Conservation (phyloP, 2,797 vertebrate species). For the Ctenopoma kingsleyae region DNA sequence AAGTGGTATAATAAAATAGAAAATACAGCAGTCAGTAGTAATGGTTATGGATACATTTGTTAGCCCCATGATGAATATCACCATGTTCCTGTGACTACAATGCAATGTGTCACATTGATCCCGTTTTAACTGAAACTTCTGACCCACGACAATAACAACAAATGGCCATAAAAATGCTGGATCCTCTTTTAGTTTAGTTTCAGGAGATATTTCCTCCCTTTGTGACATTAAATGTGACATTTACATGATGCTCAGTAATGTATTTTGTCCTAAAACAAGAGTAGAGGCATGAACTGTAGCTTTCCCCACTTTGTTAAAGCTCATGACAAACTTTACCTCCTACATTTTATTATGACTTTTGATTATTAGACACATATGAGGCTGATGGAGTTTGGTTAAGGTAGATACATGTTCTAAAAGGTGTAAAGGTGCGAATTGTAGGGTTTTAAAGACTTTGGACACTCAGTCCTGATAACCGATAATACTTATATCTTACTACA, state of each 20-base stretch:
- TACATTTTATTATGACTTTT: neutral
- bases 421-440: neutral
- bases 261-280: neutral
- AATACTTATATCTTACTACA: neutral
- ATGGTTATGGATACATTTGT: neutral
- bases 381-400: neutral
- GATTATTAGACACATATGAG: neutral
- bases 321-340: neutral
- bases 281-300: neutral
- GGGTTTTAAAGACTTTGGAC: no score
- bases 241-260: neutral
- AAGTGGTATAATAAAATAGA: neutral
- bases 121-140: conserved; percentile 11
- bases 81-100: neutral
- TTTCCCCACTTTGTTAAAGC: neutral
- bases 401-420: neutral
- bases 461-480: neutral
- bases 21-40: neutral
- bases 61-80: neutral
- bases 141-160: neutral
- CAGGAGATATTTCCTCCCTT: conserved; percentile 36
- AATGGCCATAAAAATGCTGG: neutral
- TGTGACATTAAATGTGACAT: neutral
- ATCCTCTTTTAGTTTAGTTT: conserved; percentile 39
- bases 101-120: neutral